Percentiles rank a stretch among this genome's conserved stretches.
Conservation (phyloP, 2,113 vertebrate genomes). For the Chiloscyllium plagiosum region DNA sequence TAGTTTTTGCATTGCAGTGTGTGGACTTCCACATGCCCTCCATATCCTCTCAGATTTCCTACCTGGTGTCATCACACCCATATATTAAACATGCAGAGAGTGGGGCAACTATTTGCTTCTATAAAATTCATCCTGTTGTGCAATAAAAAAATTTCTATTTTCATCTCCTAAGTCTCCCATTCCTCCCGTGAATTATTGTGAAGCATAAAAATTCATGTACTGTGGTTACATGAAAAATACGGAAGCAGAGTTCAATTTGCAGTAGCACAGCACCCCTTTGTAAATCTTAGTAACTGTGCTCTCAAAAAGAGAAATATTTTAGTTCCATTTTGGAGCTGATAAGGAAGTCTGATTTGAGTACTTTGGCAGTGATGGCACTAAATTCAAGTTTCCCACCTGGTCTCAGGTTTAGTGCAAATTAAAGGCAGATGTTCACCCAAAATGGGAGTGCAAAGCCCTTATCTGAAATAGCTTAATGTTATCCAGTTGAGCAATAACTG, state of each 20-base stretch:
- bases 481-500: neutral
- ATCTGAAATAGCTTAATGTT: neutral
- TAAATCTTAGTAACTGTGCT: neutral
- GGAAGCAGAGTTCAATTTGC: neutral
- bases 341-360: neutral
- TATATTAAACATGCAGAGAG: too few relatives aligned
- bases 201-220: too few relatives aligned
- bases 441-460: neutral
- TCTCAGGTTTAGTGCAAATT: neutral
- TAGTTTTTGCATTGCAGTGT: too few relatives aligned
- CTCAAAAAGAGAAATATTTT: neutral
- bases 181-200: too few relatives aligned
- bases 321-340: neutral
- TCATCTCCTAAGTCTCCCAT: too few relatives aligned
- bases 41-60: too few relatives aligned
- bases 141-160: too few relatives aligned
- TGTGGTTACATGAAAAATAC: too few relatives aligned
- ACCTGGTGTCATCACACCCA: too few relatives aligned
- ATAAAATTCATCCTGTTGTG: too few relatives aligned
- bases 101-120: too few relatives aligned
- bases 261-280: neutral
- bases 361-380: neutral
- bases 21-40: too few relatives aligned
- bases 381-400: neutral
- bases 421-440: neutral